phyloP scores from a whole-genome alignment of 1,140 invertebrate genomes.

The Ericerus pela region DNA sequence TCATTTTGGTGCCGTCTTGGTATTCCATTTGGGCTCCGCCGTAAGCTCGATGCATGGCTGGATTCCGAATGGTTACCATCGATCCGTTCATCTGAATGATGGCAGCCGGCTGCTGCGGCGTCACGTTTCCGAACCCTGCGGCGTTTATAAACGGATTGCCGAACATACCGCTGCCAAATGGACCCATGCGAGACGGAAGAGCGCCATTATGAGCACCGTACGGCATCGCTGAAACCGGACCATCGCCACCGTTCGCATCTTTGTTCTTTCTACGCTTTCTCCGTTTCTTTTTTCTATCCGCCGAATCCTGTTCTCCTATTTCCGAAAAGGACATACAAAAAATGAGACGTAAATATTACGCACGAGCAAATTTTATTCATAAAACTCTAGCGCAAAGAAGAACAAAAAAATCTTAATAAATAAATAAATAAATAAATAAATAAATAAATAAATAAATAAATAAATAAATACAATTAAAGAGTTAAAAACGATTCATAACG shows the following conservation, averaged over 20 bases:
- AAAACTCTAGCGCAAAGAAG: no score
- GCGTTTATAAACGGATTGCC: not conserved
- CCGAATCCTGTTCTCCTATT: not conserved
- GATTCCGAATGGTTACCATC: slow-evolving; percentile 68
- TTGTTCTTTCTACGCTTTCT: not conserved
- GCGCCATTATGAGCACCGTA: not conserved
- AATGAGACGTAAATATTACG: no score
- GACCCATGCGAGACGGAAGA: not conserved
- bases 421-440: no score
- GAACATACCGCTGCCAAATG: not conserved
- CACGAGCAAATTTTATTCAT: no score
- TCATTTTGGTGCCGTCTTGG: not conserved
- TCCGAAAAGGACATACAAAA: no score
- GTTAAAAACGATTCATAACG: no score
- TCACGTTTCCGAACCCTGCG: not conserved
- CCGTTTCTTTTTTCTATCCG: not conserved
- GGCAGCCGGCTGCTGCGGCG: slow-evolving; percentile 31
- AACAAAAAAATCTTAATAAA: no score
- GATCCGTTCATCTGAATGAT: slow-evolving; percentile 55
- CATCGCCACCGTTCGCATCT: no score
- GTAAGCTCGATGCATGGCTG: slow-evolving; percentile 23
- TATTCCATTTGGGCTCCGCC: not conserved
- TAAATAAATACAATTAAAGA: no score
- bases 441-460: no score
- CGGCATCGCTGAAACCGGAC: no score